Conservation (phyloP, 2,797 vertebrate genomes). For the Gobionotothen gibberifrons region DNA sequence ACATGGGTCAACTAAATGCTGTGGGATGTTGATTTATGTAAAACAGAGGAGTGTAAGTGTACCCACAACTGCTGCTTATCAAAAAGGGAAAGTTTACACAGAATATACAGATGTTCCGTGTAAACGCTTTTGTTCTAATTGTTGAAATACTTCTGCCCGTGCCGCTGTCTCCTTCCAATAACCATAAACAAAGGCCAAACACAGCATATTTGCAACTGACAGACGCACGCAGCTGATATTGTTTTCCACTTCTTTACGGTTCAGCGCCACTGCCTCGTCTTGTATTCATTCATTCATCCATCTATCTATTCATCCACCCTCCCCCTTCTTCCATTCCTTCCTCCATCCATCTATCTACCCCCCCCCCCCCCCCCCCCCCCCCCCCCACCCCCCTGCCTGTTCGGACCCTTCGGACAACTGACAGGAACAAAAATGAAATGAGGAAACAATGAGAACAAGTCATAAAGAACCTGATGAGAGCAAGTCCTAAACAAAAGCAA, state of each 20-base stretch:
- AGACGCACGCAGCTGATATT: constrained; percentile 88
- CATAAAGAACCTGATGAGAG: constrained; percentile 69
- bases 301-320: constrained; percentile 25
- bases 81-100: constrained; percentile 65
- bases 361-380: neutral
- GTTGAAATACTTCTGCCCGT: constrained; percentile 12
- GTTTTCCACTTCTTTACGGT: constrained; percentile 87
- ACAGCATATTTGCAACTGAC: constrained; percentile 86
- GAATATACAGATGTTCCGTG: constrained; percentile 41
- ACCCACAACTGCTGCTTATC: constrained; percentile 30
- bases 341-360: constrained; percentile 47
- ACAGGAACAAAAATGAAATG: constrained; percentile 71
- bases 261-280: constrained; percentile 77
- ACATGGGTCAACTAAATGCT: constrained; percentile 68
- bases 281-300: constrained; percentile 70
- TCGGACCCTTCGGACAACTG: constrained; percentile 73
- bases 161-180: constrained; percentile 72
- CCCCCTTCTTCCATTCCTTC: constrained; percentile 66
- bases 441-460: constrained; percentile 76
- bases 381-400: constrained; percentile 11
- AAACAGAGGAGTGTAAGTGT: constrained; percentile 49
- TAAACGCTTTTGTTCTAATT: constrained; percentile 66
- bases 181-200: constrained; percentile 84
- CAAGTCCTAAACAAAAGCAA: constrained; percentile 62
- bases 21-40: constrained; percentile 68